Base-by-base conservation (phyloP, 2,888 invertebrate genomes). In the Chirona hameri region DNA sequence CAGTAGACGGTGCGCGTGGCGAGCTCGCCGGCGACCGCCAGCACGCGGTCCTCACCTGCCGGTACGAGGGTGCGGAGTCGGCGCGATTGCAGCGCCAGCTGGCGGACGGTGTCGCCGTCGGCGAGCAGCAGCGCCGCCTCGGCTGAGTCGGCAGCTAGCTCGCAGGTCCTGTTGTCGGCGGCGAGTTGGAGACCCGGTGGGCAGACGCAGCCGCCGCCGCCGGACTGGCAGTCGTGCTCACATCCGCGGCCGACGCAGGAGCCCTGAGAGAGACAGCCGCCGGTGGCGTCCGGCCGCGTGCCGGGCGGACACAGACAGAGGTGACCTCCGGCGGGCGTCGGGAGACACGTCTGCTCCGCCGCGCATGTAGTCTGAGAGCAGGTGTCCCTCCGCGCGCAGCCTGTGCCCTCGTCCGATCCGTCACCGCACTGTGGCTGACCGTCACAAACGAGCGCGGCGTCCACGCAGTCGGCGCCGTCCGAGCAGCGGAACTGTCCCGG, bases 331-430 rank as follows among this genome's bases (percentile, higher is more conserved):
- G 79, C 48, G 21, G 79, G 79, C 9, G 48, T 79, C 27, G 48
- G 79, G 12, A n/a, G 79, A 24, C 79, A 79, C 15, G 12, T 46
- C 52, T 52, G 52, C 14, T 52, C 52, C 3, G n/a, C n/a, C 9
- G 48, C 0, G 9, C 79, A 79, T 4, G 52, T 14, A 52, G 24
- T n/a, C 5, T n/a, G 1, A 1, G 14, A 46, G 29, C 79, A 79
- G 21, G n/a, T 9, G 46, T 24, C 46, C 24, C 39, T 12, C 52
- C 14, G 27, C 24, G 48, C 79, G 52, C 79, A 79, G 48, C 48
- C 27, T 48, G 14, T 46, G 27, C 27, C 52, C 27, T 95, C 95
- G 87, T 95, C 95, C 86, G 94, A 94, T 0, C 91, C 91, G 82
- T 92, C 91, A 0, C 91, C 91, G 86, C 95, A 95, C 86, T 95